Evolutionary conservation across 1,140 invertebrate species (phyloP), one percentile per base, ranked within the genome.

Genomic region (Bombus superbus): DNA sequence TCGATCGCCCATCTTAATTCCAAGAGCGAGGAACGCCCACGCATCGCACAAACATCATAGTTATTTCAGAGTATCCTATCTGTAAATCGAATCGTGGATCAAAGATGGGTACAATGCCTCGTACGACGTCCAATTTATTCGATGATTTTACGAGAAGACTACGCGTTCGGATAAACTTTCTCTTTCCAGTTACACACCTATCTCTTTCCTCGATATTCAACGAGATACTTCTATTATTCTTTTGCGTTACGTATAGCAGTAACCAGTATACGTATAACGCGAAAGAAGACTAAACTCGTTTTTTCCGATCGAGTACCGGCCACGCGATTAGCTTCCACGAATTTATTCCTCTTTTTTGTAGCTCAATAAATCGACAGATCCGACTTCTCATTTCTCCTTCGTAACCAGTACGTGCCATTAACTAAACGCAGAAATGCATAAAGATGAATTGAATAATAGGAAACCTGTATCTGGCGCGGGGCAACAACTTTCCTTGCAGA

Each of bases 401-500:
- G 47, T n/a, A 57, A 53, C 74, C 47, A 6, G 47, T 76, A 76
- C 47, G 22, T 28, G 28, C 22, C 47, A 53, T 35, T 22, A 57
- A 57, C 74, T 38, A 22, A 38, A 38, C 74, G 47, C 11, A 76
- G 15, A 40, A 71, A 71, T 40, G 66, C 44, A 57, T 53, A 71
- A 71, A 71, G 32, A 53, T 53, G n/a, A 32, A 62, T 62, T 59
- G 75, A 79, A 68, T 68, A 47, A 66, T 42, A 68, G 25, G 38
- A 68, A 68, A 79, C 77, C n/a, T 35, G 64, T 47, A 79, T 47
- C 78, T 38, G 32, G 28, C n/a, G n/a, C n/a, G n/a, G 10, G 28
- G 28, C 38, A 35, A n/a, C 78, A 66, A 68, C 64, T 81, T 53
- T 69, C 64, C 78, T 78, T 44, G 59, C 76, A 42, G 71, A 81